A percentile compares a stretch with the other conserved stretches of the same genome.
Evolutionary conservation across 2,888 invertebrate genomes (phyloP).

Genomic region (Watsonalla binaria): DNA sequence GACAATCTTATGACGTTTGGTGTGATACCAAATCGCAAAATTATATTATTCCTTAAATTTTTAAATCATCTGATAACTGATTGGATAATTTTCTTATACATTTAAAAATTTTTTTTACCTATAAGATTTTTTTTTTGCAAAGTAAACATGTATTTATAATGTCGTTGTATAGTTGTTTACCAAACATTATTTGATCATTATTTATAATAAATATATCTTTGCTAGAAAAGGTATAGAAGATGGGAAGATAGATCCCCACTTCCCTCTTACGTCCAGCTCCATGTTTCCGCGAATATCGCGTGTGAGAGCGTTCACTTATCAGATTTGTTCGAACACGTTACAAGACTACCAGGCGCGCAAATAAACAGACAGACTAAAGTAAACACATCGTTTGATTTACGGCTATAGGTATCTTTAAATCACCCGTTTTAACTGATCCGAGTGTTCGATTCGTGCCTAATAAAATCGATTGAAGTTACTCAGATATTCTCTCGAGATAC

Average conservation of each 20-base stretch:
- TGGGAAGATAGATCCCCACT: constrained; percentile 2
- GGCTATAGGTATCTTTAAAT: constrained; percentile 13
- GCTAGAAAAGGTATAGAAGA: constrained; percentile 4
- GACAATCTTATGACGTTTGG: too few relatives aligned
- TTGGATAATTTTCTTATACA: too few relatives aligned
- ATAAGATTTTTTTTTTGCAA: too few relatives aligned
- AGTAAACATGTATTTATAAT: too few relatives aligned
- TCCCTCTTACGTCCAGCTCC: constrained; percentile 6
- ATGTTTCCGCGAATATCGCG: constrained; percentile 39
- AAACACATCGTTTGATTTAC: constrained; percentile 36
- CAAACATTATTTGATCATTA: too few relatives aligned
- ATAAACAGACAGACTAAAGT: constrained; percentile 39
- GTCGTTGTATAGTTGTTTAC: too few relatives aligned
- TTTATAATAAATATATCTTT: too few relatives aligned
- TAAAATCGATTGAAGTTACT: background rate
- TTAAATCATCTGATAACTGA: too few relatives aligned
- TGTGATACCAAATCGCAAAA: too few relatives aligned
- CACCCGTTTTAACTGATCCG: background rate
- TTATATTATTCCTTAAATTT: too few relatives aligned
- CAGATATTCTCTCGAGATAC: too few relatives aligned
- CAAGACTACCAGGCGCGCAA: constrained; percentile 48
- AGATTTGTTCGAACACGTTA: constrained; percentile 52
- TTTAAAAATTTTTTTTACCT: too few relatives aligned
- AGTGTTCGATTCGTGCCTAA: background rate
- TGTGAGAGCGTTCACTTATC: constrained; percentile 46